phyloP scores from a whole-genome alignment of 2,113 vertebrate species.

The Rhinolophus ferrumequinum region DNA sequence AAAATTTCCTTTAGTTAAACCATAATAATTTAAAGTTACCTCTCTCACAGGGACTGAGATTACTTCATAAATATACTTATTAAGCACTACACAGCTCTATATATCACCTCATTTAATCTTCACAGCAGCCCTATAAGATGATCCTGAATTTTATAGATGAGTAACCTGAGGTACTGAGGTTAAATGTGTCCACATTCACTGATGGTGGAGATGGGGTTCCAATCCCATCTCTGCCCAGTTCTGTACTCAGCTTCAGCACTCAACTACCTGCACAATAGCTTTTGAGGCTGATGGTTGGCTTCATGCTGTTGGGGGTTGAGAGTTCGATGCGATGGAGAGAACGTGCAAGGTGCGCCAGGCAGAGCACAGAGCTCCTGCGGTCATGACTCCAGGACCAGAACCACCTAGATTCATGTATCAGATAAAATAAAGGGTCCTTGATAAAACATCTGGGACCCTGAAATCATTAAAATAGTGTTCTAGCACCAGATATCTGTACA shows the following conservation, averaged over 20 bases:
- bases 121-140: not conserved
- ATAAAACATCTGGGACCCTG: not conserved
- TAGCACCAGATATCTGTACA: not conserved
- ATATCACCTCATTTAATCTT: not conserved
- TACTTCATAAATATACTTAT: not conserved
- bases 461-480: not conserved
- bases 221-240: not conserved
- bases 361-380: fast-evolving
- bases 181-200: fast-evolving
- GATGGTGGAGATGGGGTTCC: not conserved
- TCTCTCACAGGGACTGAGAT: not conserved
- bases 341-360: fast-evolving
- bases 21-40: not conserved
- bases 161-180: not conserved
- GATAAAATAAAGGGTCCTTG: not conserved
- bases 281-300: no score
- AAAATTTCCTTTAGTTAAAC: not conserved
- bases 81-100: not conserved
- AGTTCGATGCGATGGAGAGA: not conserved
- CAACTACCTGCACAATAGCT: not conserved
- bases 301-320: not conserved
- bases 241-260: not conserved
- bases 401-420: fast-evolving
- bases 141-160: not conserved
- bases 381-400: not conserved